phyloP scores from a whole-genome alignment of 2,113 vertebrate species.

The Ramphastos sulfuratus region DNA sequence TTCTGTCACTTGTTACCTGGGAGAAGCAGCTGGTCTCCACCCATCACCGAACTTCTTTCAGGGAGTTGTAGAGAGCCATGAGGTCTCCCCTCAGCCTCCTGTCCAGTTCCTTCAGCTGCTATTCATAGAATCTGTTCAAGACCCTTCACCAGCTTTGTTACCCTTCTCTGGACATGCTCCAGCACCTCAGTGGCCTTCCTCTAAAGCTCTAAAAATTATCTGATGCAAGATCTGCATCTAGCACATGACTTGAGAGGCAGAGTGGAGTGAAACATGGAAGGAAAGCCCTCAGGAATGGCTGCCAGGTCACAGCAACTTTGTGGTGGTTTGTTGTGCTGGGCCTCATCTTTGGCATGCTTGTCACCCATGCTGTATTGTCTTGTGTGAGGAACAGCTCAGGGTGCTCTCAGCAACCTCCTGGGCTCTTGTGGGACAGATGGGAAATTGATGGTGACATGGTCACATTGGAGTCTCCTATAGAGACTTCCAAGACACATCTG shows the following conservation, averaged over 20 bases:
- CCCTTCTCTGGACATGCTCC: too few species aligned
- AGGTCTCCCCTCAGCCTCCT: too few species aligned
- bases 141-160: too few species aligned
- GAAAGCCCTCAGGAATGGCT: neutral
- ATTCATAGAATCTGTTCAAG: too few species aligned
- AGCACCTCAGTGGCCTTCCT: too few species aligned
- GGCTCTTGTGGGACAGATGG: accelerated
- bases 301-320: neutral
- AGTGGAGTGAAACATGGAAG: accelerated
- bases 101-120: too few species aligned
- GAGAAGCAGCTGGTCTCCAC: too few species aligned
- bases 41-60: too few species aligned
- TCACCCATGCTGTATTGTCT: neutral
- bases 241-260: neutral
- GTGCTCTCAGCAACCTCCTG: neutral
- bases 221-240: accelerated
- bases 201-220: neutral
- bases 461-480: too few species aligned
- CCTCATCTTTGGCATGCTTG: neutral
- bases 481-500: too few species aligned
- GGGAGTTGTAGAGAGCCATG: too few species aligned
- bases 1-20: too few species aligned
- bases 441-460: accelerated
- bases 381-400: neutral
- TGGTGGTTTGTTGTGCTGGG: accelerated